These are phyloP conservation scores for Zoanthus gigantus DNA, from an alignment of 92 coral and sea anemone genomes.

Conservation along the genomic window DNA sequence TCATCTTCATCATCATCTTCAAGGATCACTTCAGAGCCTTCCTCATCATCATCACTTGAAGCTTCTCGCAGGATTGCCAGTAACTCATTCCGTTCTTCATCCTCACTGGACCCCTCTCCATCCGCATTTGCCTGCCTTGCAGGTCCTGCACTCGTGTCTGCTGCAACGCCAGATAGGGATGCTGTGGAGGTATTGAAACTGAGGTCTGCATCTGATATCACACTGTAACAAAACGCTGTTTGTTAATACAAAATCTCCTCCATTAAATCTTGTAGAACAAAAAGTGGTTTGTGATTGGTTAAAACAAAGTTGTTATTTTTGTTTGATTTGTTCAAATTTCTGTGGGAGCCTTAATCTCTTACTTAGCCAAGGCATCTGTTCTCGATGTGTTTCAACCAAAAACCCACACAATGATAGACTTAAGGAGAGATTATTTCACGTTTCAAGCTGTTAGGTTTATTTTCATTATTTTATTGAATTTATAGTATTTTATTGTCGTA, in stretches of 20 bases:
- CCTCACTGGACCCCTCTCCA: constrained; percentile 64
- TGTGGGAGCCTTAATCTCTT: neutral
- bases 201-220: constrained; percentile 81
- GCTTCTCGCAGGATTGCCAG: constrained; percentile 96
- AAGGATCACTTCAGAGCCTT: constrained; percentile 74
- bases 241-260: neutral
- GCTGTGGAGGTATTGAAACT: constrained; percentile 66
- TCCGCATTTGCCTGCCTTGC: constrained; percentile 52
- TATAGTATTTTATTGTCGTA: no score
- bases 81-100: constrained; percentile 88
- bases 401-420: neutral
- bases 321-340: no score
- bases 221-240: constrained; percentile 24
- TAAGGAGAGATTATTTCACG: no score
- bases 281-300: no score
- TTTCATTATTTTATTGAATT: no score
- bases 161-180: constrained; percentile 59
- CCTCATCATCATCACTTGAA: constrained; percentile 94
- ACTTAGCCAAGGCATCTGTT: neutral
- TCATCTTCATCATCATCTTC: constrained; percentile 75
- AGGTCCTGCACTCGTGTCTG: constrained; percentile 45
- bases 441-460: no score
- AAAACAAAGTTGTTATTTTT: no score
- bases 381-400: neutral
- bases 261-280: no score